Evolutionary conservation across 2,797 vertebrate genomes (phyloP), one percentile per base, ranked within the genome.

Genomic region (Anguilla anguilla): DNA sequence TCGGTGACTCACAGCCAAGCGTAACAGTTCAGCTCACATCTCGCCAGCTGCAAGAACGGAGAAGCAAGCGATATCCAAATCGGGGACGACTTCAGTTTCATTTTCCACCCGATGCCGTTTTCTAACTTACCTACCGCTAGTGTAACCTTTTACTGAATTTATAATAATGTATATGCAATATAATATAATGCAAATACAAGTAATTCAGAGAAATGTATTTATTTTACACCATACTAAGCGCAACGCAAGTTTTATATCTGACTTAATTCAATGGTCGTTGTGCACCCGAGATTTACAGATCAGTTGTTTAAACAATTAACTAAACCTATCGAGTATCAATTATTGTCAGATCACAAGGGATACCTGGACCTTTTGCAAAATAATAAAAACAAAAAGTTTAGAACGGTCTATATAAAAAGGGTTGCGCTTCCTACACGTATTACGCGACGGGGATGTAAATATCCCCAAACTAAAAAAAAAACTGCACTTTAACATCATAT

Each of bases 1-100:
- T 39, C 5, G 31, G 46, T 86, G 86, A 86, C 86, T 86, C 86
- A 57, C 19, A 28, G 86, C 72, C 69, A 43, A 86, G 72, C 55
- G 72, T 69, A 72, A 59, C 69, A 81, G 86, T 39, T 86, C 86
- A 53, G 46, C 49, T 79, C 69, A 57, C 49, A 81, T 69, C 72
- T 81, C 86, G 15, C 15, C 51, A 74, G 11, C 72, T 55, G 69
- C 51, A 79, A 6, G 72, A 51, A 86, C 69, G 13, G 49, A 86
- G 51, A 22, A 25, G 43, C 61, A 3, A 17, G n/a, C 51, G 51
- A 51, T 67, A 86, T 51, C 31, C 69, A 51, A 84, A 55, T 51
- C 25, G 49, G 51, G 49, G 82, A n/a, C 10, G 51, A 31, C 82
- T 6, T 84, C 49, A 17, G 15, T 84, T 84, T 77, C 69, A 79